phyloP scores from a whole-genome alignment of 2,888 invertebrate species.

The Automeris io region DNA sequence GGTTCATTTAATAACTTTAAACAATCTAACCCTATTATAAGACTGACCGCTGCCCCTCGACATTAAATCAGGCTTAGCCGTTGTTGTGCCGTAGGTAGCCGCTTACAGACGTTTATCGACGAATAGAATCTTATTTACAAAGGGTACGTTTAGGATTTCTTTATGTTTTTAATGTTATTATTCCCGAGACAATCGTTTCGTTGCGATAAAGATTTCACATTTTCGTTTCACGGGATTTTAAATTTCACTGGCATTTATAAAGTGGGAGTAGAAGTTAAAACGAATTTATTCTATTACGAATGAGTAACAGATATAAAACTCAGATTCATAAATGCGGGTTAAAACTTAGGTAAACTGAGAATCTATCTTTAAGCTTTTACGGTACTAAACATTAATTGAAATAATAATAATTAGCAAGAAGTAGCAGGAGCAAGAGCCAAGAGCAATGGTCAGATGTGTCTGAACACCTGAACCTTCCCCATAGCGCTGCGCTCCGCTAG shows the following conservation, averaged over 20 bases:
- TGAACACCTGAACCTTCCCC: no score
- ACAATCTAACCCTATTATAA: constrained; percentile 38
- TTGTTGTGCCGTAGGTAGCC: constrained; percentile 23
- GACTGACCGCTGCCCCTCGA: constrained; percentile 56
- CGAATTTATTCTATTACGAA: no score
- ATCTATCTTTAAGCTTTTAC: no score
- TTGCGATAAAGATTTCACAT: constrained; percentile 35
- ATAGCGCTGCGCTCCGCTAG: no score
- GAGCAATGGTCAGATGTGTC: no score
- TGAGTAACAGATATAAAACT: no score
- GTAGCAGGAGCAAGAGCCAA: no score
- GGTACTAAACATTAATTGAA: no score
- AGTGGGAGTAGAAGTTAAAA: constrained; percentile 1
- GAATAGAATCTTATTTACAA: constrained; percentile 50
- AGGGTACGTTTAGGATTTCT: constrained; percentile 49
- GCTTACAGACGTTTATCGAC: constrained; percentile 49
- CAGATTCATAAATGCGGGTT: no score
- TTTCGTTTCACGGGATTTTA: constrained; percentile 6
- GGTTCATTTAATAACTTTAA: constrained; percentile 50
- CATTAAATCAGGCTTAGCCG: constrained; percentile 55
- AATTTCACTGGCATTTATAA: constrained; percentile 20
- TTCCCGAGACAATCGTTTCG: constrained; percentile 52
- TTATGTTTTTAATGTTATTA: constrained; percentile 66
- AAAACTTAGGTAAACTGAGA: no score
- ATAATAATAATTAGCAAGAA: no score